These are phyloP conservation scores for Dermochelys coriacea DNA, from an alignment of 2,797 vertebrate species.

Conservation along the genomic window DNA sequence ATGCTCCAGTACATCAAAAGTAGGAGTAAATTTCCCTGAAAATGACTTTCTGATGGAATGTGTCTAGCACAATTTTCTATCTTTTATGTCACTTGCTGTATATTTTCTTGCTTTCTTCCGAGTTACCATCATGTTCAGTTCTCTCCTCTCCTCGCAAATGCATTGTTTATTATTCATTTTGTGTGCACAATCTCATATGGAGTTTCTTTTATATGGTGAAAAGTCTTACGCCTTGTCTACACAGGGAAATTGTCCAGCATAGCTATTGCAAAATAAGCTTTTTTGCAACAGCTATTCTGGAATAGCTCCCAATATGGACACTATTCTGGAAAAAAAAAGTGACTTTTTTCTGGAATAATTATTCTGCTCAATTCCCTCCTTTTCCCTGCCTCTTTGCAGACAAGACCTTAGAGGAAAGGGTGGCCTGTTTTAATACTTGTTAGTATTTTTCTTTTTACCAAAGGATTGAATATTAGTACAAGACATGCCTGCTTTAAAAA, in stretches of 20 bases:
- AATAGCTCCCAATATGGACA: neutral
- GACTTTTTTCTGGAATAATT: neutral
- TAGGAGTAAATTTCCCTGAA: slow-evolving; percentile 58
- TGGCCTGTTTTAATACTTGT: neutral
- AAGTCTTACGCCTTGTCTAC: slow-evolving; percentile 43
- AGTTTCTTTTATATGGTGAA: slow-evolving; percentile 44
- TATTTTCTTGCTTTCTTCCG: slow-evolving; percentile 26
- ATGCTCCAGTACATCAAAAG: slow-evolving; percentile 52
- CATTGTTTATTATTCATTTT: slow-evolving; percentile 38
- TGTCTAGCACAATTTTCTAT: neutral
- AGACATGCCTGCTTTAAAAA: neutral
- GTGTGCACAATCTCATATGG: neutral
- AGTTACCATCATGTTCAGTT: neutral
- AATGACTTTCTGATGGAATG: slow-evolving; percentile 47
- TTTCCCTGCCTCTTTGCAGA: too few relatives aligned
- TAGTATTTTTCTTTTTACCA: too few relatives aligned
- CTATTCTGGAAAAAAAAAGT: neutral
- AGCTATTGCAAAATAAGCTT: slow-evolving; percentile 14
- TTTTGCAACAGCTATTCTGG: neutral
- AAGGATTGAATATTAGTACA: neutral
- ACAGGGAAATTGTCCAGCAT: neutral
- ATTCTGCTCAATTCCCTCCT: neutral
- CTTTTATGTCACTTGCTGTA: neutral
- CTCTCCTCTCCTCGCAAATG: neutral
- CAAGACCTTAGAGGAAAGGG: neutral